phyloP scores from a whole-genome alignment of 2,888 invertebrate species.

The Cactoblastis cactorum region DNA sequence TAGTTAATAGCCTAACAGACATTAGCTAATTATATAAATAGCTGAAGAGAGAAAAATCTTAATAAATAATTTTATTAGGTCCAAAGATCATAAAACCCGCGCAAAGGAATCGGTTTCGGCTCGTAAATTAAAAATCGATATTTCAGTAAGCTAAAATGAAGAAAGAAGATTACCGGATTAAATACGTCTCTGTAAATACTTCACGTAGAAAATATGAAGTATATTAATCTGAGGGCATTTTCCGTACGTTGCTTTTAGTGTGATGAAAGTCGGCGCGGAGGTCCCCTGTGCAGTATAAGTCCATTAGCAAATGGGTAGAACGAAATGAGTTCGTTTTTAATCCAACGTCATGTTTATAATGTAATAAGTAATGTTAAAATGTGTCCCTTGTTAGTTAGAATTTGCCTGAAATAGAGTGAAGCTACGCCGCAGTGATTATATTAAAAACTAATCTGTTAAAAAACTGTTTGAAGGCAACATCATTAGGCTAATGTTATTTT shows the following conservation, averaged over 20 bases:
- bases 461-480: not conserved
- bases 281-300: slow-evolving; percentile 72
- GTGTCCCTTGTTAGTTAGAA: slow-evolving; percentile 48
- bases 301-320: slow-evolving; percentile 75
- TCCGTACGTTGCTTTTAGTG: slow-evolving; percentile 74
- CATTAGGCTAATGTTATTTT: not conserved
- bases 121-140: too few relatives aligned
- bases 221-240: slow-evolving; percentile 73
- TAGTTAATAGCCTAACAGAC: too few relatives aligned
- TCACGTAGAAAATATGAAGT: slow-evolving; percentile 58
- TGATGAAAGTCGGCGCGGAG: slow-evolving; percentile 70
- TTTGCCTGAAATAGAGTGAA: slow-evolving; percentile 46
- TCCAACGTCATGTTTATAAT: slow-evolving; percentile 51
- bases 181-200: slow-evolving; percentile 26
- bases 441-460: slow-evolving; percentile 5
- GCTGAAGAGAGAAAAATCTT: too few relatives aligned
- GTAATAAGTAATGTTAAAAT: slow-evolving; percentile 58
- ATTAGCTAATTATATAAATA: too few relatives aligned
- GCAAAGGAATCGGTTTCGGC: too few relatives aligned
- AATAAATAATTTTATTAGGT: too few relatives aligned
- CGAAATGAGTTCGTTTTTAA: slow-evolving; percentile 73
- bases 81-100: too few relatives aligned
- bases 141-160: not conserved
- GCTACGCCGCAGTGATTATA: slow-evolving; percentile 17
- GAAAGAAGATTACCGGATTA: slow-evolving; percentile 15